Base-by-base conservation (phyloP, 2,888 invertebrate genomes). In the Micoletzkya japonica region DNA sequence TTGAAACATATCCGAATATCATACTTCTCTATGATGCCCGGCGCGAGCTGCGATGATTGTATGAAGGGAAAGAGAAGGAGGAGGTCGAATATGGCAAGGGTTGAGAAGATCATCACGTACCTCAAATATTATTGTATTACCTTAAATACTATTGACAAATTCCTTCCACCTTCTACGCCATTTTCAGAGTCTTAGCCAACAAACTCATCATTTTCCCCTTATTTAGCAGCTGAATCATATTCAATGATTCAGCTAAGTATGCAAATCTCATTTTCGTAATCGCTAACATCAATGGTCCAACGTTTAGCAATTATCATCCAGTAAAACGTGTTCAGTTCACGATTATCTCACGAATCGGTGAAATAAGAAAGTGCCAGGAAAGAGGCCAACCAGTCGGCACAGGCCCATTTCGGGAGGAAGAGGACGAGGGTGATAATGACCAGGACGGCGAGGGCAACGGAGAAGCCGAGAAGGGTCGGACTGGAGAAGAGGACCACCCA, bases 211-310 rank as follows among this genome's bases (percentile, higher is more conserved):
- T n/a, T n/a, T n/a, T n/a, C n/a, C n/a, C 44, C 70, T 63, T 61
- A 61, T 70, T 63, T 70, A 70, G 61, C 70, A 70, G 63, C 70
- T 70, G 70, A 70, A 63, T 54, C 63, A 70, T 70, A 57, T 61
- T 52, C 34, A 58, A 58, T 6, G 4, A 26, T 7, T 28, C 4
- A 10, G 7, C 30, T 14, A 1, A 0, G n/a, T 3, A 7, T 32
- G 4, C 10, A 61, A 49, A 34, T 49, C 24, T 20, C 44, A 61
- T 49, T 61, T 24, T n/a, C n/a, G n/a, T n/a, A n/a, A n/a, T n/a
- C n/a, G n/a, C n/a, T n/a, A n/a, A n/a, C n/a, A n/a, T n/a, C n/a
- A n/a, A n/a, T n/a, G n/a, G n/a, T n/a, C n/a, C n/a, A n/a, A n/a
- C n/a, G n/a, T n/a, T n/a, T n/a, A n/a, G n/a, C n/a, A n/a, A n/a